Evolutionary conservation across 2,888 invertebrate species (phyloP).

Genomic region (Archaeoteleia sp.): DNA sequence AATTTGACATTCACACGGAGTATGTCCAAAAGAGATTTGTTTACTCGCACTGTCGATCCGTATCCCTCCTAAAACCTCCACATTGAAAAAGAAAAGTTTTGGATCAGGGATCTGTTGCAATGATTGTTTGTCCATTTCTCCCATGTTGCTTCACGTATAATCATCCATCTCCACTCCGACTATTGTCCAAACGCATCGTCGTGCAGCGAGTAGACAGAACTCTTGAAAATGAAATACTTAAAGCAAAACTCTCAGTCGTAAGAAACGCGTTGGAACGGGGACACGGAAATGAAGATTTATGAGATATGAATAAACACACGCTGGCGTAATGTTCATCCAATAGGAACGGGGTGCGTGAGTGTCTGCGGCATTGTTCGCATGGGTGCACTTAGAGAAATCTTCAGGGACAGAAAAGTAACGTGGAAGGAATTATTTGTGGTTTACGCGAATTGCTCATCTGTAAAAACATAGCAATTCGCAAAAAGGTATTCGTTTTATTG

Average conservation of each 20-base stretch:
- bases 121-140: slow-evolving; percentile 7
- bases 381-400: slow-evolving; percentile 4
- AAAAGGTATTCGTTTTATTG: too few species aligned
- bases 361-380: slow-evolving; percentile 10
- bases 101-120: too few species aligned
- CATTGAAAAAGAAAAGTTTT: too few species aligned
- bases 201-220: slow-evolving; percentile 21
- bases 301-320: slow-evolving; percentile 17
- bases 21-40: slow-evolving; percentile 10
- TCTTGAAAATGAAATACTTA: slow-evolving; percentile 21
- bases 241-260: slow-evolving; percentile 8
- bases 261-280: slow-evolving; percentile 11
- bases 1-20: slow-evolving; percentile 9
- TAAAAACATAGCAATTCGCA: too few species aligned
- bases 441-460: slow-evolving; percentile 5
- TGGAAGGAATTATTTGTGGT: slow-evolving; percentile 3
- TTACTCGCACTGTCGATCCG: slow-evolving; percentile 13
- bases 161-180: too few species aligned
- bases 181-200: too few species aligned
- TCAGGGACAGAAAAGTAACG: not conserved
- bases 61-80: not conserved
- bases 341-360: slow-evolving; percentile 14
- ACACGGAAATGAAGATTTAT: slow-evolving; percentile 3
- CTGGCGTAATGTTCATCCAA: slow-evolving; percentile 7
- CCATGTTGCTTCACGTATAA: slow-evolving; percentile 7